phyloP scores from a whole-genome alignment of 2,113 vertebrate species.

The Formicarius rufipectus region DNA sequence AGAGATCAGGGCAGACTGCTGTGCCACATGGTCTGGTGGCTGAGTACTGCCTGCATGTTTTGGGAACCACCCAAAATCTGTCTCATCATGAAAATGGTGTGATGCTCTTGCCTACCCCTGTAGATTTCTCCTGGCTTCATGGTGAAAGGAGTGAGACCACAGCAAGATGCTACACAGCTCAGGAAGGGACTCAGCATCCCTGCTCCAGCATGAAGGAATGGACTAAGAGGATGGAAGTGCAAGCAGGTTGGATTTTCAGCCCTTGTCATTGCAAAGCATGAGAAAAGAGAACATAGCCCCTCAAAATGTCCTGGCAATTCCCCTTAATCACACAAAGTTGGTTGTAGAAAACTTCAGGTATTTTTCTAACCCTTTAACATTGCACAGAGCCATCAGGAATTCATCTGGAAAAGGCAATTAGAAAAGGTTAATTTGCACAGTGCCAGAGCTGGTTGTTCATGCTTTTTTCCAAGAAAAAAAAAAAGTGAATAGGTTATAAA shows the following conservation, averaged over 20 bases:
- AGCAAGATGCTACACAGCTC: not conserved
- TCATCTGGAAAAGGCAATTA: not conserved
- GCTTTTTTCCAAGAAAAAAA: not conserved
- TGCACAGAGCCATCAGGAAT: not conserved
- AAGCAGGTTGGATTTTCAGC: not conserved
- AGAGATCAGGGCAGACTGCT: not conserved
- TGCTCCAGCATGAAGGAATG: not conserved
- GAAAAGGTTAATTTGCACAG: not conserved
- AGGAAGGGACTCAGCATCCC: not conserved
- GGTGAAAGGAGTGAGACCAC: not conserved
- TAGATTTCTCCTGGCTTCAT: fast-evolving
- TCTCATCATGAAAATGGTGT: fast-evolving
- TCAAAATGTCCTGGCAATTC: not conserved
- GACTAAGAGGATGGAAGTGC: not conserved
- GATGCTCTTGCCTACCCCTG: not conserved
- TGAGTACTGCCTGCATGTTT: not conserved
- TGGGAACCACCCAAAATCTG: not conserved
- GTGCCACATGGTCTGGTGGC: not conserved
- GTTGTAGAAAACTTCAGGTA: not conserved
- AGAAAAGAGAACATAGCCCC: not conserved
- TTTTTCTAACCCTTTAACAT: not conserved
- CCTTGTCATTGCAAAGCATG: not conserved
- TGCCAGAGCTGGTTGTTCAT: not conserved
- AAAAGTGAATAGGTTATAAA: not conserved
- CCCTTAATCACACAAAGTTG: not conserved